Conservation (phyloP, 2,888 invertebrate species). For the Lapara coniferarum region DNA sequence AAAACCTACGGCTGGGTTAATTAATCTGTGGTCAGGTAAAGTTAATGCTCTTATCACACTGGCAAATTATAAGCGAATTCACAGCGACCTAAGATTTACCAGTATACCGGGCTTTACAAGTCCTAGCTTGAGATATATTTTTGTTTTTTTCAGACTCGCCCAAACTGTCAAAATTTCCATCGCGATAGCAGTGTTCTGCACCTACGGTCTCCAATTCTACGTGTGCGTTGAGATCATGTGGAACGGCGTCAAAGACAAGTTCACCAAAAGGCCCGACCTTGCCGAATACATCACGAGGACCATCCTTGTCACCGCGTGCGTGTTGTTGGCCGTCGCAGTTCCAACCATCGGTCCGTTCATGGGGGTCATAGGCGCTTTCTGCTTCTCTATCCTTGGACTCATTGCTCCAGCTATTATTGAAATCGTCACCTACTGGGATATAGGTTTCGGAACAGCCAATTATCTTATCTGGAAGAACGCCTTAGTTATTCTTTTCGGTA, state of each 20-base stretch:
- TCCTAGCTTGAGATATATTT: background rate
- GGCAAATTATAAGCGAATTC: too few species aligned
- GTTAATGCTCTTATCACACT: too few species aligned
- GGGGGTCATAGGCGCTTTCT: constrained; percentile 95
- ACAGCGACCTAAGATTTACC: too few species aligned
- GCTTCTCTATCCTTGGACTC: constrained; percentile 95
- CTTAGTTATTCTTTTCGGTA: constrained; percentile 88
- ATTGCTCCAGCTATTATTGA: constrained; percentile 94
- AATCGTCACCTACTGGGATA: constrained; percentile 92
- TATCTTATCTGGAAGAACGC: constrained; percentile 92
- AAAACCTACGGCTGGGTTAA: too few species aligned
- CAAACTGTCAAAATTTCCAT: constrained; percentile 94
- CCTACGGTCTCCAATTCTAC: constrained; percentile 98
- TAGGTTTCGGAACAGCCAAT: constrained; percentile 88
- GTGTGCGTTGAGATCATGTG: constrained; percentile 97
- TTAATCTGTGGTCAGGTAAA: too few species aligned
- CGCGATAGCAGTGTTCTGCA: constrained; percentile 95
- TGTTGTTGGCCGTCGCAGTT: constrained; percentile 91
- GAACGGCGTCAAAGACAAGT: constrained; percentile 90
- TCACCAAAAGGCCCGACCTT: constrained; percentile 85
- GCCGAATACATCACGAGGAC: constrained; percentile 91
- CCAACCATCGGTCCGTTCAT: constrained; percentile 96
- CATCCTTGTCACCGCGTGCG: constrained; percentile 86
- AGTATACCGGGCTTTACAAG: too few species aligned
- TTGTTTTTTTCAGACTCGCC: constrained; percentile 86